These are phyloP conservation scores for Litocranius walleri DNA, from an alignment of 2,113 vertebrate genomes.

Conservation along the genomic window DNA sequence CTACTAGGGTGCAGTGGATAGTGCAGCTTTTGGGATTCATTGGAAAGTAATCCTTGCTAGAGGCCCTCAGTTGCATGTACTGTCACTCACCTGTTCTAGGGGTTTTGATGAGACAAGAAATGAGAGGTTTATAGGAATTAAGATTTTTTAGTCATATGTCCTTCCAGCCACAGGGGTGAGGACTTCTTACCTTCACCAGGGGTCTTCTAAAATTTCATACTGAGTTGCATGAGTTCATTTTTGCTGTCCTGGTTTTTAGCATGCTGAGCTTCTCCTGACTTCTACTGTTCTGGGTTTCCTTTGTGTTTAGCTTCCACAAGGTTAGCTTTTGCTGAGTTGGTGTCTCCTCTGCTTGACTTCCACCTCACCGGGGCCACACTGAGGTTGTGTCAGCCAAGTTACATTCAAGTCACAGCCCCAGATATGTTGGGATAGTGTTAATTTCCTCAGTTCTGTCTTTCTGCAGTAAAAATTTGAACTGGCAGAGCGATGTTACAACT, in stretches of 20 bases:
- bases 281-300: not conserved
- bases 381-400: not conserved
- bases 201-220: not conserved
- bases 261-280: not conserved
- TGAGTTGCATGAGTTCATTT: not conserved
- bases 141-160: not conserved
- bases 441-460: not conserved
- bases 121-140: not conserved
- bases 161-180: not conserved
- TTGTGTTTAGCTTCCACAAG: not conserved
- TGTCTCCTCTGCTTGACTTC: not conserved
- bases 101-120: not conserved
- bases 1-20: not conserved
- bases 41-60: not conserved
- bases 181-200: rapidly evolving
- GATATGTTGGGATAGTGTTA: not conserved
- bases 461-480: not conserved
- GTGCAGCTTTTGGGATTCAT: rapidly evolving
- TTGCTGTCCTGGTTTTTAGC: not conserved
- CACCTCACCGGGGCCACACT: not conserved
- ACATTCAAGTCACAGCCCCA: not conserved
- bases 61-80: not conserved
- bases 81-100: not conserved
- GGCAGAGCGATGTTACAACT: not conserved
- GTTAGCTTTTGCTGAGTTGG: not conserved